phyloP scores from a whole-genome alignment of 1,140 invertebrate species.

The Arctopsyche grandis region DNA sequence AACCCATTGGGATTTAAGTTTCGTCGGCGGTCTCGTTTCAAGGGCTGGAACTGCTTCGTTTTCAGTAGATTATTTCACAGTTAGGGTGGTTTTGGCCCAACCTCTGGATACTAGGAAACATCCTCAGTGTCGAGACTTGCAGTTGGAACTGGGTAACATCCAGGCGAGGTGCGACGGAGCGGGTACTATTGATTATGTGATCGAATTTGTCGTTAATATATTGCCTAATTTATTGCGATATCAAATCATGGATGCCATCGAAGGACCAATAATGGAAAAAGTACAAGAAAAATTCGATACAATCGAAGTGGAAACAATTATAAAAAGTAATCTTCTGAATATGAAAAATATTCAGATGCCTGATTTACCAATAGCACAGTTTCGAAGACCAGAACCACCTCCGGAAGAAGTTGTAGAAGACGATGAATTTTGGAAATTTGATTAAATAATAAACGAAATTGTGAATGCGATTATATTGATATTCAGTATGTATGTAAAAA shows the following conservation, averaged over 20 bases:
- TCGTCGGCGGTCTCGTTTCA: slow-evolving; percentile 73
- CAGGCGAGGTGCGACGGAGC: slow-evolving; percentile 80
- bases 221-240: slow-evolving; percentile 84
- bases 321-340: slow-evolving; percentile 67
- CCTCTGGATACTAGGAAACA: slow-evolving; percentile 79
- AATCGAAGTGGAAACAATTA: slow-evolving; percentile 77
- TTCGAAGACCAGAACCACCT: not conserved
- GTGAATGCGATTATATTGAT: not conserved
- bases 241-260: slow-evolving; percentile 85
- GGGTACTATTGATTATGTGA: slow-evolving; percentile 81
- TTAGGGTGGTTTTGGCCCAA: slow-evolving; percentile 74
- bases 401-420: slow-evolving; percentile 57
- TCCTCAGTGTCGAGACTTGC: slow-evolving; percentile 75
- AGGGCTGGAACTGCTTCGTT: slow-evolving; percentile 78
- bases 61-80: slow-evolving; percentile 78
- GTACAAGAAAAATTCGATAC: slow-evolving; percentile 74
- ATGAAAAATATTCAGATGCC: not conserved
- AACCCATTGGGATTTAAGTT: slow-evolving; percentile 80
- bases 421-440: slow-evolving; percentile 65
- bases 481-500: not conserved
- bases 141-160: slow-evolving; percentile 85
- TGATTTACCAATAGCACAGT: not conserved
- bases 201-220: slow-evolving; percentile 81
- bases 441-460: slow-evolving; percentile 46
- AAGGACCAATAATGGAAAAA: slow-evolving; percentile 76